Evolutionary conservation across 2,797 vertebrate genomes (phyloP).

Genomic region (Gymnopithys bicolor): DNA sequence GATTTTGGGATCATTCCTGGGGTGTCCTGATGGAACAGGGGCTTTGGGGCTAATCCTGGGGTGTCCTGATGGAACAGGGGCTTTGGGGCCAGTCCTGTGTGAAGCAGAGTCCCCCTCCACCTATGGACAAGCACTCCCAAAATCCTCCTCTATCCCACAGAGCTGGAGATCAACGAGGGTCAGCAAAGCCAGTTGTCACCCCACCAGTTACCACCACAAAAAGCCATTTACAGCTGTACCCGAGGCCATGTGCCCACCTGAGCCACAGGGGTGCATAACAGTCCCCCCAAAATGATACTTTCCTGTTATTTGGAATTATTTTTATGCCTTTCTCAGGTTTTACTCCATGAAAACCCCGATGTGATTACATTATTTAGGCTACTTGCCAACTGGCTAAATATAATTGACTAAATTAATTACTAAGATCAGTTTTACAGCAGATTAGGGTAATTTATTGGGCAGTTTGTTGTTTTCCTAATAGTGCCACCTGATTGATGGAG

Average conservation of each 20-base stretch:
- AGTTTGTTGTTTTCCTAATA: constrained; percentile 70
- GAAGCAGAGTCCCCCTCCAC: no score
- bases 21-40: no score
- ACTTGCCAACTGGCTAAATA: constrained; percentile 33
- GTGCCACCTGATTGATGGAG: constrained; percentile 72
- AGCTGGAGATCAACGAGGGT: rapidly evolving
- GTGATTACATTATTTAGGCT: constrained; percentile 43
- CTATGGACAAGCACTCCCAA: rapidly evolving
- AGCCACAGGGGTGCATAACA: background rate
- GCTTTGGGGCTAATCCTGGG: no score
- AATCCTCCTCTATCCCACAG: rapidly evolving
- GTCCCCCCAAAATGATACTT: background rate
- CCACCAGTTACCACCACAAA: background rate
- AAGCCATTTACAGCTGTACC: background rate
- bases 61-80: no score
- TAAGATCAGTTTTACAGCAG: constrained; percentile 65
- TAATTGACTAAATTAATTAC: constrained; percentile 67
- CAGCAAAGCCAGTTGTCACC: background rate
- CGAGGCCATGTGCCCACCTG: background rate
- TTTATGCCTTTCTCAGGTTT: constrained; percentile 26
- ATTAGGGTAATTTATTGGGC: constrained; percentile 62
- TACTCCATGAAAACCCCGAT: background rate
- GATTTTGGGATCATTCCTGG: no score
- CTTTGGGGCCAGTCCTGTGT: no score
- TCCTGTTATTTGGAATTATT: background rate